Evolutionary conservation across 2,797 vertebrate species (phyloP).

Genomic region (Nyctalus aviator): DNA sequence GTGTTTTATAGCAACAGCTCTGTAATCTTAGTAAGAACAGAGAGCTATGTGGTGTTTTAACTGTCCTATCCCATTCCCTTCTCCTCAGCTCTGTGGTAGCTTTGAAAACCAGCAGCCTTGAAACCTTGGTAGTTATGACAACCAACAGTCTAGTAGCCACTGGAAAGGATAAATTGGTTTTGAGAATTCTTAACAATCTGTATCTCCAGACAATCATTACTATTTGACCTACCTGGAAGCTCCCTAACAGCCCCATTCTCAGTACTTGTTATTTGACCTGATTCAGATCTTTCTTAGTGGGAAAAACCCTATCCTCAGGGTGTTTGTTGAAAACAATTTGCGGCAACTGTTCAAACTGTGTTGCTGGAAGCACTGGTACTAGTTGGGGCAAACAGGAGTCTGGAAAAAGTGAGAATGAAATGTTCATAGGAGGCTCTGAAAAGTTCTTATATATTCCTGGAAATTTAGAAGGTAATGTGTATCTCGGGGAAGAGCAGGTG

Average conservation of each 20-base stretch:
- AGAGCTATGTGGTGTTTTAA: neutral
- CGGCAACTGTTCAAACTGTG: neutral
- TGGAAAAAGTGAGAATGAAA: constrained; percentile 17
- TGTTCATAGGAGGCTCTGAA: neutral
- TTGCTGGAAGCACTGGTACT: neutral
- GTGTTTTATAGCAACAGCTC: neutral
- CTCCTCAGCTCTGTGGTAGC: neutral
- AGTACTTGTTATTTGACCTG: neutral
- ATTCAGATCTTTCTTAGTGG: neutral
- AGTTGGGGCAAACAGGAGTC: neutral
- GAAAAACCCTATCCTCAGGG: neutral
- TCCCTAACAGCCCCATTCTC: neutral
- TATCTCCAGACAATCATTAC: neutral
- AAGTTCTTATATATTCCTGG: constrained; percentile 2
- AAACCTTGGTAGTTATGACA: neutral
- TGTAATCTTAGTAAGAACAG: neutral
- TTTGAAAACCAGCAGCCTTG: neutral
- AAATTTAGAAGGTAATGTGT: neutral
- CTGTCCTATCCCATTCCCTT: neutral
- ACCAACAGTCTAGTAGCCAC: neutral
- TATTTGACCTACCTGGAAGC: neutral
- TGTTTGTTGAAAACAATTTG: constrained; percentile 44
- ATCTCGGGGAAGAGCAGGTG: neutral
- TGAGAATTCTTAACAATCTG: neutral
- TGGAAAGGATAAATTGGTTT: neutral